These are phyloP conservation scores for Cololabis saira DNA, from an alignment of 2,113 vertebrate genomes.

Conservation along the genomic window DNA sequence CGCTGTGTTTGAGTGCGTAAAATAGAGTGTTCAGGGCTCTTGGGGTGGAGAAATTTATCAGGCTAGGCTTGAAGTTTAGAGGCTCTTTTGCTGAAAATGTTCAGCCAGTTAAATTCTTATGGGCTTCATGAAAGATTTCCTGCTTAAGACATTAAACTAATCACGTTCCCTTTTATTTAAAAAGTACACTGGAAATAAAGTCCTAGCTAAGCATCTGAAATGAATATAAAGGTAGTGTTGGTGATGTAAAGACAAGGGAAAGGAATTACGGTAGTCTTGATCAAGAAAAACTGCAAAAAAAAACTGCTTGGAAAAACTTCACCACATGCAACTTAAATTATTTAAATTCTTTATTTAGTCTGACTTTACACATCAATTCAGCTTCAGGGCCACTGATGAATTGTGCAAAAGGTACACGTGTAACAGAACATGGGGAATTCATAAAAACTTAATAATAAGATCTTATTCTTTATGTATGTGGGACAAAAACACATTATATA, in stretches of 20 bases:
- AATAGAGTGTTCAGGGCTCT: conserved; percentile 29
- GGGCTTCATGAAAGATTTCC: not conserved
- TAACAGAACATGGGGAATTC: too few species aligned
- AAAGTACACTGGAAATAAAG: not conserved
- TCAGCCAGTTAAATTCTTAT: not conserved
- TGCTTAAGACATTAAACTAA: not conserved
- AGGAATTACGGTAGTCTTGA: not conserved
- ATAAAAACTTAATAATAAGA: too few species aligned
- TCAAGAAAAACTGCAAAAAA: too few species aligned
- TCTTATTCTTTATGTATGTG: too few species aligned
- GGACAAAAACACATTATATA: too few species aligned
- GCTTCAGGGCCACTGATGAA: too few species aligned
- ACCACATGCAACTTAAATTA: too few species aligned
- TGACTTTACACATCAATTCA: too few species aligned
- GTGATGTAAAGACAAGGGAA: not conserved
- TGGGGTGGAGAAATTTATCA: conserved; percentile 41
- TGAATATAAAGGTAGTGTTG: not conserved
- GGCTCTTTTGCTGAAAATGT: not conserved
- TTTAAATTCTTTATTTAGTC: too few species aligned
- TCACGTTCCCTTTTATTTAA: conserved; percentile 1
- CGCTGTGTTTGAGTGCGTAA: conserved; percentile 7
- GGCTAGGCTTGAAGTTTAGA: conserved; percentile 3
- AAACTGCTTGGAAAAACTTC: too few species aligned
- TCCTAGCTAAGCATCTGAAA: not conserved
- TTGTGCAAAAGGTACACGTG: too few species aligned